Evolutionary conservation across 1,140 invertebrate genomes (phyloP), one percentile per base, ranked within the genome.

Genomic region (Cherax quadricarinatus): DNA sequence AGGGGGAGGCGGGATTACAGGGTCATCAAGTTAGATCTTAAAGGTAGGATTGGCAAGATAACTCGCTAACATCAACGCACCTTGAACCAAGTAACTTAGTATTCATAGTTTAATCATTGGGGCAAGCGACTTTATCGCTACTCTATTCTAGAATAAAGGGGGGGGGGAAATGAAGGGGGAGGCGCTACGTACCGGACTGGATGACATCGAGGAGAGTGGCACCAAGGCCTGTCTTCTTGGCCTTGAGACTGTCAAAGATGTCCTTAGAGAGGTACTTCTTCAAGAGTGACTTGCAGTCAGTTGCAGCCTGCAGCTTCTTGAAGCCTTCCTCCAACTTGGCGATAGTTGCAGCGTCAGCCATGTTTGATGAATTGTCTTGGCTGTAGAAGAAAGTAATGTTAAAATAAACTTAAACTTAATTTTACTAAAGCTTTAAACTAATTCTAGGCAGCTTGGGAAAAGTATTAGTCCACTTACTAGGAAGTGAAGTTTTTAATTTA

Each of bases 211-310:
- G 96, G 79, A 99, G 96, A 84, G 97, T 98, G 84, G 98, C 98
- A 88, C 97, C 98, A 94, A 98, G 98, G 91, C 96, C 24, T n/a
- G 98, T 99, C 95, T 98, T 98, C 96, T 97, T 97, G 94, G 96
- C 97, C 96, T 99, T 98, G 53, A 98, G 96, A 93, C 97, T 96
- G 94, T 99, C 98, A 95, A 99, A 98, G 30, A 99, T 95, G 94
- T 98, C 98, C 95, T 97, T 97, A 94, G 98, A 97, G 85, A 99
- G 96, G 95, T 98, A 97, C 95, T 99, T 99, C 96, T 99, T 99
- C 96, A 99, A 96, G 94, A 99, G 96, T 80, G 98, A 99, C 95
- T 99, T 98, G 95, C 98, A 98, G 95, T 98, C 97, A 62, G 94
- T 93, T 88, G 98, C 98, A 93, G 96, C 97, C 93, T 96, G 96